phyloP scores from a whole-genome alignment of 53 echinoderm and acorn worm genomes.

The Henricia sp. region DNA sequence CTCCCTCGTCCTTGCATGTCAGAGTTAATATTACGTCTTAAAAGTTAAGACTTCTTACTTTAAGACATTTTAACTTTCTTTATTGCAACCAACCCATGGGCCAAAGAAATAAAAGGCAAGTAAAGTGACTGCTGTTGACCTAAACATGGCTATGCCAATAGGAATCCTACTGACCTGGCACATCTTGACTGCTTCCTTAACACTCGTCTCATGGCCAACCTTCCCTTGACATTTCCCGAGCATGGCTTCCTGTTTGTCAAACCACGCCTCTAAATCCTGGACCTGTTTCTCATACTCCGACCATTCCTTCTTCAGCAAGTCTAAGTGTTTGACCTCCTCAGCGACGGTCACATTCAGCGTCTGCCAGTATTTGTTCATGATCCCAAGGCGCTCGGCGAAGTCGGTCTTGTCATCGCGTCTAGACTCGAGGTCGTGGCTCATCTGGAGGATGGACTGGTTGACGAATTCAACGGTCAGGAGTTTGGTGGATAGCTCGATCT shows the following conservation, averaged over 20 bases:
- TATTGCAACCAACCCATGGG: no score
- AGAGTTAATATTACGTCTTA: no score
- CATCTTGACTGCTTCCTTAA: constrained; percentile 73
- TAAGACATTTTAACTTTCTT: no score
- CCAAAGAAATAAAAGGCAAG: no score
- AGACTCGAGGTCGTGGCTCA: constrained; percentile 82
- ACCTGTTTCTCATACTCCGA: constrained; percentile 71
- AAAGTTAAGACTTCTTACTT: no score
- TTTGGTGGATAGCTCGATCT: constrained; percentile 88
- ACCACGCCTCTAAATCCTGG: constrained; percentile 63
- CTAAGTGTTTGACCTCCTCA: constrained; percentile 83
- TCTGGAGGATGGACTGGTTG: constrained; percentile 91
- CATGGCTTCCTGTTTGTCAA: constrained; percentile 75
- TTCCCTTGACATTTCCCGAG: constrained; percentile 77
- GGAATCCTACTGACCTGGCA: constrained; percentile 90
- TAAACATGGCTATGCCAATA: no score
- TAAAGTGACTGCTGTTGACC: no score
- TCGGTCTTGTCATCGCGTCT: constrained; percentile 93
- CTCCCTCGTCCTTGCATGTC: no score
- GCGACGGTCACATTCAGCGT: constrained; percentile 68
- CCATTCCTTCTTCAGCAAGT: constrained; percentile 79
- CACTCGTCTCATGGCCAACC: constrained; percentile 82
- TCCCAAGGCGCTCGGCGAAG: constrained; percentile 93
- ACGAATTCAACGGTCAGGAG: constrained; percentile 95
- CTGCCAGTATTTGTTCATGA: constrained; percentile 93